phyloP scores from a whole-genome alignment of 2,888 invertebrate species.

The Caenorhabditis japonica region DNA sequence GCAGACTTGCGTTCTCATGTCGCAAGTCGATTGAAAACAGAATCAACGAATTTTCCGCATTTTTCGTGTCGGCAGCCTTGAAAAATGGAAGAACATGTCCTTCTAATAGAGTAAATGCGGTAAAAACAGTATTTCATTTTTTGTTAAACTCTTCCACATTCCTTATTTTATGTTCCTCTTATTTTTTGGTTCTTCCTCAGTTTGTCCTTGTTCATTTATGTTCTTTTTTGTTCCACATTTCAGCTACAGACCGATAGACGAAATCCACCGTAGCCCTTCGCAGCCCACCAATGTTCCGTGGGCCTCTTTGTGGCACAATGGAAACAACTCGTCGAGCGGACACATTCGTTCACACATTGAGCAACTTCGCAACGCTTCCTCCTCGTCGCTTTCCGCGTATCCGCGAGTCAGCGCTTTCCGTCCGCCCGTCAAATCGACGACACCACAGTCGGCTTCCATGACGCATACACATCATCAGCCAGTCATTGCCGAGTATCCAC shows the following conservation, averaged over 20 bases:
- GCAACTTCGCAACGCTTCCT: slow-evolving; percentile 44
- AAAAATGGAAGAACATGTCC: too few relatives aligned
- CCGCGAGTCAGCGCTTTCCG: slow-evolving; percentile 61
- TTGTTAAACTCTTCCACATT: not conserved
- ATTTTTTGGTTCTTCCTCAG: slow-evolving; percentile 9
- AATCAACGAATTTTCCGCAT: too few relatives aligned
- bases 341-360: slow-evolving; percentile 40
- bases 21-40: too few relatives aligned
- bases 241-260: slow-evolving; percentile 18
- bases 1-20: too few relatives aligned
- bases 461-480: slow-evolving; percentile 3
- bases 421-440: slow-evolving; percentile 30
- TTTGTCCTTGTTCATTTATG: not conserved
- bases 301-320: slow-evolving; percentile 56
- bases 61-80: not conserved
- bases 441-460: not conserved
- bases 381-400: slow-evolving; percentile 24
- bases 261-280: slow-evolving; percentile 50
- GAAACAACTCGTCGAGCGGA: slow-evolving; percentile 40
- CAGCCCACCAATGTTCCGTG: slow-evolving; percentile 60
- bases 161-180: not conserved
- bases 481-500: slow-evolving; percentile 50
- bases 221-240: slow-evolving; percentile 6
- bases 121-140: not conserved
- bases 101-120: too few relatives aligned